Percentiles rank a stretch among this genome's conserved stretches.
Evolutionary conservation across 2,797 vertebrate species (phyloP).

Genomic region (Falco rusticolus): DNA sequence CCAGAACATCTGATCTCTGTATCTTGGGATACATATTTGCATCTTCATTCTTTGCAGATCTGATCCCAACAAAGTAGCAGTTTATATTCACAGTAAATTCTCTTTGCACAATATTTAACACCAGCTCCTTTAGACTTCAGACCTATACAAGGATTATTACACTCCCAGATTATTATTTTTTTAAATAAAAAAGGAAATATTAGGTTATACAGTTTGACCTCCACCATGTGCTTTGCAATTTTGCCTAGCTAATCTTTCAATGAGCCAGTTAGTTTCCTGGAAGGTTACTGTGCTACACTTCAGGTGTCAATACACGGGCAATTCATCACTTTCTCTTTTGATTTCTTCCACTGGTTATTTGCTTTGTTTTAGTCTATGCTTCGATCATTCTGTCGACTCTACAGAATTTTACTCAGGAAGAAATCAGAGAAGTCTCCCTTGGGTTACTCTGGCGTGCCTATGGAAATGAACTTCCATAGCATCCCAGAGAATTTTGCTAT

Average conservation of each 20-base stretch:
- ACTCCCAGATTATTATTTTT: neutral
- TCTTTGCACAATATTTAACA: neutral
- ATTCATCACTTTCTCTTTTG: neutral
- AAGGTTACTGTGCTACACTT: neutral
- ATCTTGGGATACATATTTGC: neutral
- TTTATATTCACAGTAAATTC: neutral
- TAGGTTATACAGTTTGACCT: neutral
- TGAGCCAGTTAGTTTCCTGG: neutral
- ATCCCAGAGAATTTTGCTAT: neutral
- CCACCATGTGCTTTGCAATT: neutral
- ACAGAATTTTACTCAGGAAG: neutral
- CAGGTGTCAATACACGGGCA: neutral
- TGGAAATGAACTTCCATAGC: neutral
- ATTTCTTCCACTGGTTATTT: neutral
- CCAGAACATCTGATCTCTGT: neutral
- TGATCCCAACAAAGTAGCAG: fast-evolving
- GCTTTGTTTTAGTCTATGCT: neutral
- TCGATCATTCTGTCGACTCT: neutral
- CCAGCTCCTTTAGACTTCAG: neutral
- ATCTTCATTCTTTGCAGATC: neutral
- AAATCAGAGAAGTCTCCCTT: neutral
- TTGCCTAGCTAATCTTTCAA: neutral
- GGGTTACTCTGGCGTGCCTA: neutral
- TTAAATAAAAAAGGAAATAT: neutral
- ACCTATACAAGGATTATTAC: neutral